These are phyloP conservation scores for Ischnura elegans DNA, from an alignment of 2,888 invertebrate species.

Conservation along the genomic window DNA sequence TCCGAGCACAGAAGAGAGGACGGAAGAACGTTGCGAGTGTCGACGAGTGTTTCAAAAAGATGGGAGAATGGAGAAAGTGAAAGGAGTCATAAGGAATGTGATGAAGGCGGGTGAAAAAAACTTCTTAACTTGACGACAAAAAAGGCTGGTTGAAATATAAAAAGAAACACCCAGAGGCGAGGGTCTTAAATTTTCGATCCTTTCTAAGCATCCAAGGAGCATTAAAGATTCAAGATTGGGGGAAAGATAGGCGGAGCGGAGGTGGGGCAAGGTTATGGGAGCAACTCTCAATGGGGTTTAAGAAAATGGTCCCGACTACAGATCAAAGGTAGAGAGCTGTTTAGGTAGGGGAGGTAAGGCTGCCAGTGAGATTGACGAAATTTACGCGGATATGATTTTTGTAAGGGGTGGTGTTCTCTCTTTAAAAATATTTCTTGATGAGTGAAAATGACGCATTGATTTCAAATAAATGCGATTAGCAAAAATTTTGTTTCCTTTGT, in stretches of 20 bases:
- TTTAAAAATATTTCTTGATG: not conserved
- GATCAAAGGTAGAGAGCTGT: not conserved
- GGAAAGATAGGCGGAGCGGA: not conserved
- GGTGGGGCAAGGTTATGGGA: not conserved
- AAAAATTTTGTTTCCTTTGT: not conserved
- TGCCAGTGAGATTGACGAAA: not conserved
- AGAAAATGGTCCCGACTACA: not conserved
- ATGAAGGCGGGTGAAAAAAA: not conserved
- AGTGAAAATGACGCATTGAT: not conserved
- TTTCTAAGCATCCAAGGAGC: not conserved
- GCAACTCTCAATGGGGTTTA: not conserved
- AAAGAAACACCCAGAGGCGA: not conserved
- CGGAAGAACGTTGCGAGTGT: not conserved
- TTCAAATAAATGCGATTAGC: not conserved
- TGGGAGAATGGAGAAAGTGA: not conserved
- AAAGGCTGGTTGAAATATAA: not conserved
- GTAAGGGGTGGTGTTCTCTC: not conserved
- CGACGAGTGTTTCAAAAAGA: not conserved
- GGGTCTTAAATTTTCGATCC: not conserved
- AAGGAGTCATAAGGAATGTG: not conserved
- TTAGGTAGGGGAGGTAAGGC: not conserved
- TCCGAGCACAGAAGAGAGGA: not conserved
- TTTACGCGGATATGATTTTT: not conserved
- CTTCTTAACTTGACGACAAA: not conserved
- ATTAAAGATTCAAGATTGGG: not conserved